Evolutionary conservation across 2,113 vertebrate genomes (phyloP).

Genomic region (Notiomystis cincta): DNA sequence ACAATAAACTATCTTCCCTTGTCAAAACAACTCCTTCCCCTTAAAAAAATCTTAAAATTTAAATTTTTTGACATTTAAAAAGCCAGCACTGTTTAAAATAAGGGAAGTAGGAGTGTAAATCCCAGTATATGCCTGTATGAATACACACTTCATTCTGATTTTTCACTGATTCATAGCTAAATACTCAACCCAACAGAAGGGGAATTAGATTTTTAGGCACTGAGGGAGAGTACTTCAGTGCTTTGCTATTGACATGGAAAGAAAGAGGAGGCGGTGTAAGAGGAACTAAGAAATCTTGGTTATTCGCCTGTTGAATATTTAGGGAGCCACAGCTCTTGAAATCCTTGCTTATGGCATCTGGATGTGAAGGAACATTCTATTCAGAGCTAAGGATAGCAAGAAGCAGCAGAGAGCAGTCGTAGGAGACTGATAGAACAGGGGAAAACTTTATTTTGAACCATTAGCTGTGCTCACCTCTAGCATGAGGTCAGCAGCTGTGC

Average conservation of each 20-base stretch:
- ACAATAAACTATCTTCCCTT: neutral
- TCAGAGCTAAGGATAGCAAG: neutral
- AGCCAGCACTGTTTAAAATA: conserved; percentile 36
- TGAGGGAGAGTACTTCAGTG: neutral
- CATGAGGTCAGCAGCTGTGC: neutral
- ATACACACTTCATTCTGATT: conserved; percentile 55
- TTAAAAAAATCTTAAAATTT: neutral
- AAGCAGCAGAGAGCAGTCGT: neutral
- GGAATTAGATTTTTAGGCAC: conserved; percentile 11
- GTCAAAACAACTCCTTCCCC: conserved; percentile 15
- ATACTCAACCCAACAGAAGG: conserved; percentile 39
- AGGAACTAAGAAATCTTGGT: conserved; percentile 19
- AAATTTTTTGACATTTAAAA: conserved; percentile 47
- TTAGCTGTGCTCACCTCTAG: accelerated
- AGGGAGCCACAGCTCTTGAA: neutral
- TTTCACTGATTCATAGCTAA: conserved; percentile 56
- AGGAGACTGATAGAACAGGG: neutral
- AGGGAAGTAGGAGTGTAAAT: conserved; percentile 55
- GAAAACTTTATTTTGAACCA: neutral
- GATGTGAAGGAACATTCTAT: neutral
- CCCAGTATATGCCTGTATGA: conserved; percentile 11
- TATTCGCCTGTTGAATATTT: conserved; percentile 38
- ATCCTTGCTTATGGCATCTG: neutral
- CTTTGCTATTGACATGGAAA: conserved; percentile 23
- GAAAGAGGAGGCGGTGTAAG: conserved; percentile 22